Evolutionary conservation across 2,113 vertebrate genomes (phyloP).

Genomic region (Isichthys henryi): DNA sequence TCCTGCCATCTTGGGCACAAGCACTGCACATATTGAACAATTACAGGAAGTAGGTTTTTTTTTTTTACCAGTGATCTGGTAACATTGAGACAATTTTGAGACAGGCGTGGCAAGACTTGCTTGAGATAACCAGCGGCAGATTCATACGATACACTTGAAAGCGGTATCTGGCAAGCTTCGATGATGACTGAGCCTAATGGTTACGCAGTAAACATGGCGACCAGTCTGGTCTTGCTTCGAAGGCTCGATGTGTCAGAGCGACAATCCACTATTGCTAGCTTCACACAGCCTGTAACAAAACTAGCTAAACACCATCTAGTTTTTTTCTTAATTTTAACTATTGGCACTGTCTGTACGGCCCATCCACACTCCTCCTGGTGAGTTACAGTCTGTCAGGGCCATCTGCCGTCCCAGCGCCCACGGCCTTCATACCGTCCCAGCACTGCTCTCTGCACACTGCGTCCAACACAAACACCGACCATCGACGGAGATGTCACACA

Average conservation of each 20-base stretch:
- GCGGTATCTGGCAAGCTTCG: background rate
- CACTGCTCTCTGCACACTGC: slow-evolving; percentile 9
- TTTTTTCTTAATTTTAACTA: background rate
- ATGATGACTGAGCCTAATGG: background rate
- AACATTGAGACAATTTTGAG: background rate
- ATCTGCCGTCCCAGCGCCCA: slow-evolving; percentile 61
- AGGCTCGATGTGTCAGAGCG: background rate
- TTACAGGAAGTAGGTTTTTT: background rate
- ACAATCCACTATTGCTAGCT: slow-evolving; percentile 14
- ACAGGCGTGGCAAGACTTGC: background rate
- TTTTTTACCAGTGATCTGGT: background rate
- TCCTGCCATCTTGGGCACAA: background rate
- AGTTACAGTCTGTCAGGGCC: slow-evolving; percentile 65
- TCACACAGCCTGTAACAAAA: slow-evolving; percentile 19
- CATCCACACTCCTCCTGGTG: slow-evolving; percentile 36
- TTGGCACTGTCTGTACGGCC: slow-evolving; percentile 38
- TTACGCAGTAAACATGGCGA: background rate
- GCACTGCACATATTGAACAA: background rate
- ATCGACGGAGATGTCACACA: background rate
- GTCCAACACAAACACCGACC: slow-evolving; percentile 34
- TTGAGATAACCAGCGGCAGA: background rate
- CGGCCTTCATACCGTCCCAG: slow-evolving; percentile 42
- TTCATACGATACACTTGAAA: background rate
- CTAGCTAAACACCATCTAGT: slow-evolving; percentile 33
- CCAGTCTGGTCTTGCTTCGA: background rate